Conservation (phyloP, 2,888 invertebrate genomes). For the Xanthostigma xanthostigma region DNA sequence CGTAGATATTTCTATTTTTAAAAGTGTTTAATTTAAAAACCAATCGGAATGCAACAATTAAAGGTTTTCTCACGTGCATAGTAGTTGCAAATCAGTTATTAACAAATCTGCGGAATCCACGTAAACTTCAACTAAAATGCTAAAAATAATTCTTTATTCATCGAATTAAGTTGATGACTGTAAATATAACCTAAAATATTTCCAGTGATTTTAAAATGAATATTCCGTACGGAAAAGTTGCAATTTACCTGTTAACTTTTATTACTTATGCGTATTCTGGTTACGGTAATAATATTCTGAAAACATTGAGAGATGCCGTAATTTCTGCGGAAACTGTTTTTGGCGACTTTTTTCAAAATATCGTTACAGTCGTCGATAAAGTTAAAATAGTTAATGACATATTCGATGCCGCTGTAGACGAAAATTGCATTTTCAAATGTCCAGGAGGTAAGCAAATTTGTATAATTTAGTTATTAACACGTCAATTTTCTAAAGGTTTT, state of each 20-base stretch:
- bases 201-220: constrained; percentile 38
- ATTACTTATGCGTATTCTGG: constrained; percentile 67
- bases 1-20: too few species aligned
- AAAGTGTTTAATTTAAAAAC: too few species aligned
- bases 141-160: background rate
- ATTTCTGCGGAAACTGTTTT: constrained; percentile 66
- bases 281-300: constrained; percentile 58
- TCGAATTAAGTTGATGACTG: too few species aligned
- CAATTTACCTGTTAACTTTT: constrained; percentile 61
- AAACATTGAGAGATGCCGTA: constrained; percentile 64
- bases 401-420: constrained; percentile 73
- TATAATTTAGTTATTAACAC: background rate
- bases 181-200: too few species aligned
- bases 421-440: constrained; percentile 63
- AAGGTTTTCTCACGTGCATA: too few species aligned
- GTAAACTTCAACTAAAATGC: background rate
- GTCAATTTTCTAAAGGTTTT: too few species aligned
- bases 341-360: constrained; percentile 59
- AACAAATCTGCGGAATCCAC: too few species aligned
- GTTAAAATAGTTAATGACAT: constrained; percentile 65
- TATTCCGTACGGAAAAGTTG: constrained; percentile 57
- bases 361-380: constrained; percentile 55
- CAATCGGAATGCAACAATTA: too few species aligned
- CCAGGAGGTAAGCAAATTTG: constrained; percentile 42
- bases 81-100: too few species aligned